Evolutionary conservation across 2,888 invertebrate species (phyloP).

Genomic region (Tetropium fuscum): DNA sequence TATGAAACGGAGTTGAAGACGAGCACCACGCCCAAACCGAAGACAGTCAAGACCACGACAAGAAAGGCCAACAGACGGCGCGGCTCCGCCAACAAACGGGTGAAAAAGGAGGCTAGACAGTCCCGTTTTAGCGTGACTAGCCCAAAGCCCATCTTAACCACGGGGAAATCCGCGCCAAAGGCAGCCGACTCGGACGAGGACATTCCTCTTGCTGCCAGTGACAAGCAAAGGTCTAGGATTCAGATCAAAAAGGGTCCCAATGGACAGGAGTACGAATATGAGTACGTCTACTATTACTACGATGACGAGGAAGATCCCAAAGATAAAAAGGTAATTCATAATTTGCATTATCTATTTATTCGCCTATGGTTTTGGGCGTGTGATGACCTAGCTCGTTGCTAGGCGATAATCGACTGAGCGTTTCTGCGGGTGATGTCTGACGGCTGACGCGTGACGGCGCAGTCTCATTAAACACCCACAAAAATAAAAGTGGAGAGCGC

Average conservation of each 20-base stretch:
- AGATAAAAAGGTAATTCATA: constrained; percentile 54
- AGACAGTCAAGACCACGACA: constrained; percentile 54
- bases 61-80: constrained; percentile 58
- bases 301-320: constrained; percentile 77
- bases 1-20: constrained; percentile 56
- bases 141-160: constrained; percentile 70
- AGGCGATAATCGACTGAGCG: too few relatives aligned
- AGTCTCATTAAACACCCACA: too few relatives aligned
- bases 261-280: constrained; percentile 92
- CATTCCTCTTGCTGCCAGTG: constrained; percentile 70
- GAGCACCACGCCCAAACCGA: constrained; percentile 45
- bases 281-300: constrained; percentile 92
- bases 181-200: constrained; percentile 51
- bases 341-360: too few relatives aligned
- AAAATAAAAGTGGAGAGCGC: too few relatives aligned
- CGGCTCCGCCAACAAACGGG: constrained; percentile 37
- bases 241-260: constrained; percentile 91
- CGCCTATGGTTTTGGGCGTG: too few relatives aligned
- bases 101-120: constrained; percentile 56
- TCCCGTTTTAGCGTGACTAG: constrained; percentile 66
- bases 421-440: too few relatives aligned
- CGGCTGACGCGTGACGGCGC: too few relatives aligned
- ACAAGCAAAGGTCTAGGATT: constrained; percentile 78
- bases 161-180: constrained; percentile 62
- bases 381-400: too few relatives aligned